Evolutionary conservation across 2,113 vertebrate genomes (phyloP), one percentile per base, ranked within the genome.

Genomic region (Toxotes chatareus): DNA sequence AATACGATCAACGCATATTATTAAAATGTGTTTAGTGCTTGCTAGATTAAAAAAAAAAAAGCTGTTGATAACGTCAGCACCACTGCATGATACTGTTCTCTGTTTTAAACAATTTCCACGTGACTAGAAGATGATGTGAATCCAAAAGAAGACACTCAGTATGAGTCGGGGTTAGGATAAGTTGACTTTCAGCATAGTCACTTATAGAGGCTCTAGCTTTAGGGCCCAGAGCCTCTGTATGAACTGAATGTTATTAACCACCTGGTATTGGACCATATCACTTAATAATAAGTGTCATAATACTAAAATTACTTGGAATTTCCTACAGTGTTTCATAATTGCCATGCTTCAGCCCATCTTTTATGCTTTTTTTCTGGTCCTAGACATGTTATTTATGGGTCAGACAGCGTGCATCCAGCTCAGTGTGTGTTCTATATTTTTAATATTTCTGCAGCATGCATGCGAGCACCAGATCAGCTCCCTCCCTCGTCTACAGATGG

Each of bases 401-500:
- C 67, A 36, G 36, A 62, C 23, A 42, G 9, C 16, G 7, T 32
- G 57, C 10, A 27, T 13, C 40, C 17, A 8, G 2, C n/a, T 19
- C 32, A 44, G 38, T 3, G 27, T 27, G 27, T 46, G 44, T 8
- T 73, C 1, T 23, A 1, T 5, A 1, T 27, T 60, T 60, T 19
- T 4, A 10, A 3, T 23, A 2, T 46, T 34, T 73, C 19, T 67
- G 57, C 13, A 63, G 23, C 53, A n/a, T 21, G 64, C n/a, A 21
- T 14, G 51, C 21, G 17, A 49, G 65, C 55, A 60, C 66, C 63
- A 40, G 46, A 79, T 65, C 64, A 7, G 9, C 65, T 19, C 23
- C 76, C 79, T 7, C 59, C 46, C 14, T 66, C 47, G 7, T 38
- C 61, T 64, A 8, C 79, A 79, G 79, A 67, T 64, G 85, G 76